phyloP scores from a whole-genome alignment of 2,113 vertebrate genomes.

The Girardinichthys multiradiatus region DNA sequence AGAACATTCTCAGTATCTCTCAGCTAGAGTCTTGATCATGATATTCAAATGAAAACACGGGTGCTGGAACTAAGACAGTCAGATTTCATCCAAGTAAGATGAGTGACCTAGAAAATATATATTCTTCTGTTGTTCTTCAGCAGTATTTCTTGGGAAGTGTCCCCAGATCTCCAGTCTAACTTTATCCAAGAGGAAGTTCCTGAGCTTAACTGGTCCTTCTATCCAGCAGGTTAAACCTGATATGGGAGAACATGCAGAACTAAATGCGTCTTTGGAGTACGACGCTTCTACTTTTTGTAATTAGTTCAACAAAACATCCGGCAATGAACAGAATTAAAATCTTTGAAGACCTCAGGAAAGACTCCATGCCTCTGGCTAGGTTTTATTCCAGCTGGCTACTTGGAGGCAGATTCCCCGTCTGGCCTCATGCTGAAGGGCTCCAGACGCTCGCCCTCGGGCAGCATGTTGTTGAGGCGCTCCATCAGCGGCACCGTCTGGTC shows the following conservation, averaged over 20 bases:
- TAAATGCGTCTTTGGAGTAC: no score
- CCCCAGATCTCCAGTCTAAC: background rate
- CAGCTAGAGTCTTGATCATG: no score
- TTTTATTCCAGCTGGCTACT: constrained; percentile 39
- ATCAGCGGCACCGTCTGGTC: constrained; percentile 96
- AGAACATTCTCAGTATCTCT: background rate
- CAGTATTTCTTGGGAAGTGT: background rate
- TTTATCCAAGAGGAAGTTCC: background rate
- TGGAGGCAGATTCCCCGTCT: constrained; percentile 78
- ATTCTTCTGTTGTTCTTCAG: background rate
- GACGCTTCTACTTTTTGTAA: background rate
- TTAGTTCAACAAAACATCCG: background rate
- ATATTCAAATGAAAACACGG: no score
- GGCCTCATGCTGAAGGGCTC: constrained; percentile 95
- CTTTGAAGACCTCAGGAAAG: no score
- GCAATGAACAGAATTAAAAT: no score
- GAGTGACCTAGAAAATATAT: background rate
- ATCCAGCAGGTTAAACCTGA: no score
- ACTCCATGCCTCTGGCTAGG: no score
- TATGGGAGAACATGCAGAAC: no score
- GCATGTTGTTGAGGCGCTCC: constrained; percentile 94
- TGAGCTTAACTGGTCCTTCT: background rate
- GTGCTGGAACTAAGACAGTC: no score
- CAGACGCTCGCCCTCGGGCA: constrained; percentile 91
- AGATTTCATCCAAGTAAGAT: background rate